Conservation (phyloP, 2,113 vertebrate species). For the Micronycteris hirsuta region DNA sequence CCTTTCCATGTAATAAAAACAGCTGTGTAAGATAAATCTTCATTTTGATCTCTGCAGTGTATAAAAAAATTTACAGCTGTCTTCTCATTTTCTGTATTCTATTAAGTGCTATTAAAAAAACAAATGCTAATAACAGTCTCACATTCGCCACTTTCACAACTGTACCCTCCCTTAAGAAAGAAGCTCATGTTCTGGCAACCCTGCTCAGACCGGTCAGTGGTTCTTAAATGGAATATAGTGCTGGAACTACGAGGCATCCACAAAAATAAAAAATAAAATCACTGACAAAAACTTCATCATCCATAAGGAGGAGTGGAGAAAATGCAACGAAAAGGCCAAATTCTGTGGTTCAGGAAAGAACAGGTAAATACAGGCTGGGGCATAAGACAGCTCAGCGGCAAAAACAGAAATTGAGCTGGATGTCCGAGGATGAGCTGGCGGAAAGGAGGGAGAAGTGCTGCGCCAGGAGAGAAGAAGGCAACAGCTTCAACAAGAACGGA, state of each 20-base stretch:
- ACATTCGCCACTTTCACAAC: constrained; percentile 28
- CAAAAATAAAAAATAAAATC: background rate
- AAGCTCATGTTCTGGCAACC: background rate
- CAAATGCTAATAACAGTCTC: background rate
- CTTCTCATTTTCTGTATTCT: constrained; percentile 41
- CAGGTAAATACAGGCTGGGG: background rate
- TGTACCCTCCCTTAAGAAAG: constrained; percentile 7
- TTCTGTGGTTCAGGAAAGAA: background rate
- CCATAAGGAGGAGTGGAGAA: background rate
- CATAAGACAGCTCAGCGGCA: background rate
- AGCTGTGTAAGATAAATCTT: constrained; percentile 28
- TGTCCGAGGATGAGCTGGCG: background rate
- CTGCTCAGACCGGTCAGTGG: background rate
- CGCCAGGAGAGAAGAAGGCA: background rate
- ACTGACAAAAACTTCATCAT: background rate
- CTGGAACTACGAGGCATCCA: background rate
- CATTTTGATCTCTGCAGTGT: constrained; percentile 34
- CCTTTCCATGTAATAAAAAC: constrained; percentile 53
- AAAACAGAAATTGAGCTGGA: background rate
- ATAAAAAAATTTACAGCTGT: background rate
- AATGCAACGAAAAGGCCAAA: background rate
- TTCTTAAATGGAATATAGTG: background rate
- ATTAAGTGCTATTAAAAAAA: constrained; percentile 25
- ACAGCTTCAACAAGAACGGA: background rate
- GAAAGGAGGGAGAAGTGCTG: background rate